Percentiles rank a stretch among this genome's conserved stretches.
Evolutionary conservation across 2,113 vertebrate species (phyloP).

Genomic region (Oxyura jamaicensis): DNA sequence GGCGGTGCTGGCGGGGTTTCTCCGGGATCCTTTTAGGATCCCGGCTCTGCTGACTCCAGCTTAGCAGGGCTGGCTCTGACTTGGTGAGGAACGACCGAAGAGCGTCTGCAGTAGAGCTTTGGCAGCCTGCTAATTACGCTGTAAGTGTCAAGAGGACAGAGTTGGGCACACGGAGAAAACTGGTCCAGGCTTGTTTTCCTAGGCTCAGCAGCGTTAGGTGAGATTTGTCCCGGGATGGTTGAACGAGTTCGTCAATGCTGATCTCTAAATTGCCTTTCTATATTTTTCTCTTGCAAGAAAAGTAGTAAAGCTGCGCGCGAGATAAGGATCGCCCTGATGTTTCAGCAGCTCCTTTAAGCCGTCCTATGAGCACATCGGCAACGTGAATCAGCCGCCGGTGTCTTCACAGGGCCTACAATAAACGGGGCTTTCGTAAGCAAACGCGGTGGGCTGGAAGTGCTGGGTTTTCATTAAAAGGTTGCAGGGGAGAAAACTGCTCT

Average conservation of each 20-base stretch:
- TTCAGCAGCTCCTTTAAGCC: slow-evolving; percentile 11
- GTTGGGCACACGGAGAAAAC: neutral
- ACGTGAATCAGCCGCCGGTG: slow-evolving; percentile 37
- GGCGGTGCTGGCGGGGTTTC: neutral
- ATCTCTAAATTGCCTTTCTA: slow-evolving; percentile 14
- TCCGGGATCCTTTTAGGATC: neutral
- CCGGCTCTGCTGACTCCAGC: neutral
- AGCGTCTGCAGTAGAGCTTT: neutral
- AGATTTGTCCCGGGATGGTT: neutral
- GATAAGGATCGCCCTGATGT: slow-evolving; percentile 29
- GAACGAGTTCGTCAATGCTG: neutral
- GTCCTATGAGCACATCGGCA: neutral
- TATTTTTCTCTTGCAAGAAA: slow-evolving; percentile 4
- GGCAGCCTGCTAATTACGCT: neutral
- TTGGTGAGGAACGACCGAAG: neutral
- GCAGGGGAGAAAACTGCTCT: neutral
- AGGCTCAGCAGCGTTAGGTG: slow-evolving; percentile 28
- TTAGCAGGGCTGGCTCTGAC: neutral
- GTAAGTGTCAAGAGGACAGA: neutral
- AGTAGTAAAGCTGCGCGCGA: neutral
- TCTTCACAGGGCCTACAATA: slow-evolving; percentile 1
- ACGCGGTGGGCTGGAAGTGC: neutral
- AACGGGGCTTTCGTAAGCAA: neutral
- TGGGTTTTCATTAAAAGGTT: slow-evolving; percentile 25
- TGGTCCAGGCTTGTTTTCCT: slow-evolving; percentile 41